These are phyloP conservation scores for Urechis unicinctus DNA, from an alignment of 2,888 invertebrate genomes.

Conservation along the genomic window DNA sequence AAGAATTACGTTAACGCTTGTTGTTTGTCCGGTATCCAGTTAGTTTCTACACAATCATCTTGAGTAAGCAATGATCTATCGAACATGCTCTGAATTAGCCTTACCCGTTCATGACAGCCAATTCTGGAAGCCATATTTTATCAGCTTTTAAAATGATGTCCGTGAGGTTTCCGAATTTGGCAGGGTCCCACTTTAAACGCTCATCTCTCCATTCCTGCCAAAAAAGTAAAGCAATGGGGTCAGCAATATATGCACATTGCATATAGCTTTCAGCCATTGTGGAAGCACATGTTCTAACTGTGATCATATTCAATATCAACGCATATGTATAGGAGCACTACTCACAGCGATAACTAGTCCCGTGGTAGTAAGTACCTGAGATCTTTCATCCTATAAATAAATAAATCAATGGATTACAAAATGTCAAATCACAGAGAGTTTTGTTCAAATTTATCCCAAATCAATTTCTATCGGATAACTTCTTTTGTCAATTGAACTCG, in stretches of 20 bases:
- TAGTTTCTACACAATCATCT: too few relatives aligned
- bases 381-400: neutral
- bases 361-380: constrained; percentile 5
- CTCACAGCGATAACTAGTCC: constrained; percentile 3
- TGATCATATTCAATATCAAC: neutral
- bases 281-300: too few relatives aligned
- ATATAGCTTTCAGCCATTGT: too few relatives aligned
- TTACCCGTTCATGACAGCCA: constrained; percentile 26
- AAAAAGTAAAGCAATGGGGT: too few relatives aligned
- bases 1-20: too few relatives aligned
- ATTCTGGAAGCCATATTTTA: constrained; percentile 24
- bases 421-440: too few relatives aligned
- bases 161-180: constrained; percentile 19
- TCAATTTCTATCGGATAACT: too few relatives aligned
- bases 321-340: neutral
- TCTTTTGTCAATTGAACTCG: too few relatives aligned
- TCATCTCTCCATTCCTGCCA: constrained; percentile 24
- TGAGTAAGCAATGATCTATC: too few relatives aligned
- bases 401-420: neutral
- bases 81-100: neutral
- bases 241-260: too few relatives aligned
- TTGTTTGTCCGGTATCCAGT: too few relatives aligned
- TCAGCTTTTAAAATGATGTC: constrained; percentile 21
- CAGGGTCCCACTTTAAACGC: constrained; percentile 20
- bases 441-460: too few relatives aligned